Conservation (phyloP, 2,888 invertebrate genomes). For the Isoperla grammatica region DNA sequence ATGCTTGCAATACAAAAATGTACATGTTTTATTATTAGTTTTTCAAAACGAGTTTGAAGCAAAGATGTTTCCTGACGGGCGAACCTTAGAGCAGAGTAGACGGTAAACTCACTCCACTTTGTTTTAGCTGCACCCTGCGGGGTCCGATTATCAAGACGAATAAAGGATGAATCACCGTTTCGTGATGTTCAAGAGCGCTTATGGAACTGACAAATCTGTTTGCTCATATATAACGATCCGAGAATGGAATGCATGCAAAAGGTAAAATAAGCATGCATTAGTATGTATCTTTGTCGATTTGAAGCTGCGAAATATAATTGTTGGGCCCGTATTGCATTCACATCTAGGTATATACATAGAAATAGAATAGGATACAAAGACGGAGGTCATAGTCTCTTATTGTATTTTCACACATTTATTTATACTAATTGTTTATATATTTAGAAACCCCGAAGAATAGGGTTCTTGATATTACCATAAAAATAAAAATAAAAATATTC, state of each 20-base stretch:
- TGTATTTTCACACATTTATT: no score
- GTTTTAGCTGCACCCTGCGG: constrained; percentile 10
- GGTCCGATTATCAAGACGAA: neutral
- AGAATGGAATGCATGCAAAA: neutral
- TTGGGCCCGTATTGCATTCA: no score
- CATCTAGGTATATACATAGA: no score
- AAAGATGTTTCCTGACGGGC: no score
- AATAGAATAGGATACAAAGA: no score
- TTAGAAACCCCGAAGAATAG: no score
- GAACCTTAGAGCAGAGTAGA: neutral
- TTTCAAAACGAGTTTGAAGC: constrained; percentile 11
- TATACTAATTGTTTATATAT: no score
- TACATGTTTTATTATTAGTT: constrained; percentile 2
- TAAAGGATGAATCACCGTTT: constrained; percentile 3
- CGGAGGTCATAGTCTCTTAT: no score
- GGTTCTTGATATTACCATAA: no score
- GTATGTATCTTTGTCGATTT: no score
- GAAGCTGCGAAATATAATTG: no score
- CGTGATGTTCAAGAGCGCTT: constrained; percentile 8
- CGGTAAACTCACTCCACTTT: constrained; percentile 9
- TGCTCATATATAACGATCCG: neutral
- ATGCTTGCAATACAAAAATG: constrained; percentile 2
- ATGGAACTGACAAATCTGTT: neutral
- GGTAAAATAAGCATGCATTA: neutral
- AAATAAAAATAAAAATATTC: no score